Percentiles rank a stretch among this genome's conserved stretches.
phyloP scores from a whole-genome alignment of 2,888 invertebrate genomes.

The Cheilosia soror region DNA sequence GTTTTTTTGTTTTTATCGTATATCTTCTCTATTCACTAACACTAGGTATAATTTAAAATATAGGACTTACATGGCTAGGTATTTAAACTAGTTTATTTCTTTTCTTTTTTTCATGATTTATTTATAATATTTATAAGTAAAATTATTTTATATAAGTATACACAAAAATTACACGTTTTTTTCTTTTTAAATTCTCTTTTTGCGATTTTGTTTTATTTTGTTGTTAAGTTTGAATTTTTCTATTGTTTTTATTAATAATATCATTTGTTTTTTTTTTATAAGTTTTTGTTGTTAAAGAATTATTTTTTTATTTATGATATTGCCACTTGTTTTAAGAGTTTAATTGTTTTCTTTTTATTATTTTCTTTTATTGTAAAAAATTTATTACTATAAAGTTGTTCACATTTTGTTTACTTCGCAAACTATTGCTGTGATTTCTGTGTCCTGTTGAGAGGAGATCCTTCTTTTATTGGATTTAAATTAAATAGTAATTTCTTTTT shows the following conservation, averaged over 20 bases:
- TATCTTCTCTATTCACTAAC: conserved; percentile 66
- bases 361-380: conserved; percentile 74
- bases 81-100: conserved; percentile 72
- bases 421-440: conserved; percentile 67
- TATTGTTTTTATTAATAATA: conserved; percentile 73
- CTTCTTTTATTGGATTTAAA: conserved; percentile 67
- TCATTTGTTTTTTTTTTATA: conserved; percentile 53
- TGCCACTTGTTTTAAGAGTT: conserved; percentile 69
- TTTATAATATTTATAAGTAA: conserved; percentile 80
- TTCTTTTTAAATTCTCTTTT: conserved; percentile 54
- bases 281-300: conserved; percentile 67
- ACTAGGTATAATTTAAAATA: conserved; percentile 73
- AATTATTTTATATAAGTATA: conserved; percentile 76
- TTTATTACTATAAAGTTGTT: conserved; percentile 67
- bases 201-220: conserved; percentile 44
- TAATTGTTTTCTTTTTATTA: conserved; percentile 34
- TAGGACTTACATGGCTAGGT: conserved; percentile 70
- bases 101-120: conserved; percentile 64
- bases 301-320: conserved; percentile 71
- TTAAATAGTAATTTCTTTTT: conserved; percentile 51
- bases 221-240: conserved; percentile 62
- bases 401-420: conserved; percentile 62
- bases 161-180: conserved; percentile 78
- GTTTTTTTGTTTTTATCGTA: conserved; percentile 57
- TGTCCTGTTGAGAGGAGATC: conserved; percentile 69